Conservation (phyloP, 2,888 invertebrate genomes). For the Cosmorhoe ocellata region DNA sequence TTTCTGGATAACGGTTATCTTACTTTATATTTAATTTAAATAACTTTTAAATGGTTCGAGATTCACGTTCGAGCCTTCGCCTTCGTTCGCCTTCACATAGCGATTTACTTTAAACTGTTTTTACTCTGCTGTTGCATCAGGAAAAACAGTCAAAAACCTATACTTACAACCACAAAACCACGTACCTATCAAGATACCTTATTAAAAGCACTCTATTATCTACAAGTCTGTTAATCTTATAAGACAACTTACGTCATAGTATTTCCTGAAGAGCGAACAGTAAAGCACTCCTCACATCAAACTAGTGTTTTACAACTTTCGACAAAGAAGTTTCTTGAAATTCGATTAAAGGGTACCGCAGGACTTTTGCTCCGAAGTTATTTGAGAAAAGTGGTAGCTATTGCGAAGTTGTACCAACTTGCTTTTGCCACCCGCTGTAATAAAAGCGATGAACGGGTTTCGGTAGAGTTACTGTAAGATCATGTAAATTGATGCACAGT, state of each 20-base stretch:
- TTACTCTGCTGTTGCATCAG: no score
- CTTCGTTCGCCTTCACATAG: no score
- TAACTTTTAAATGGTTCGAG: no score
- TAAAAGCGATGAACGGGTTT: conserved; percentile 19
- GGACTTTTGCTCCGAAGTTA: conserved; percentile 51
- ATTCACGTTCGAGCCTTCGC: no score
- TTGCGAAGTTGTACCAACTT: conserved; percentile 40
- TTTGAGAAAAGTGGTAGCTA: conserved; percentile 44
- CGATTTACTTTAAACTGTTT: no score
- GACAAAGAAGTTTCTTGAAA: conserved; percentile 57
- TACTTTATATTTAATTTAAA: no score
- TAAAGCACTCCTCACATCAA: conserved; percentile 22
- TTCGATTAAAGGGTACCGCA: conserved; percentile 64
- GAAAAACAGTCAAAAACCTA: no score
- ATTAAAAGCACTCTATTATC: not conserved
- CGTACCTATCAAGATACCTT: no score
- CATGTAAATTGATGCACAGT: conserved; percentile 20
- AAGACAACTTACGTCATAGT: conserved; percentile 8
- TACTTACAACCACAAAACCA: no score
- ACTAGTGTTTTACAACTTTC: conserved; percentile 51
- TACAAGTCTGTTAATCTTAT: conserved; percentile 11
- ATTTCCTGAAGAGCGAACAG: conserved; percentile 6
- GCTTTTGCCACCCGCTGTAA: conserved; percentile 24
- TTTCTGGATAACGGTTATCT: not conserved
- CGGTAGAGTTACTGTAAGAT: conserved; percentile 9